Conservation (phyloP, 2,888 invertebrate species). For the Clostera curtula region DNA sequence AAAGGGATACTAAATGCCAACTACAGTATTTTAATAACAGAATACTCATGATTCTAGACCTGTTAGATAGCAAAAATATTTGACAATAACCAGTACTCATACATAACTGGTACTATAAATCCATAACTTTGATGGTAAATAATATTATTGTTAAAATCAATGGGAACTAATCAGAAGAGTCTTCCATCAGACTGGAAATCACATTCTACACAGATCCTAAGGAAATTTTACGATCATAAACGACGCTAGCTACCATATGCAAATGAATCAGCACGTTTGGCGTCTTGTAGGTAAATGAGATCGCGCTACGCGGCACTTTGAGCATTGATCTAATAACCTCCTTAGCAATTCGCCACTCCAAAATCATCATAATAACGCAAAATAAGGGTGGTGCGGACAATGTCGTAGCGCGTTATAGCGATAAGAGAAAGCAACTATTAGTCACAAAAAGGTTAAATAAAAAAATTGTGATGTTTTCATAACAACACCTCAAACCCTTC, state of each 20-base stretch:
- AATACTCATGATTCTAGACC: no score
- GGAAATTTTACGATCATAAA: constrained; percentile 18
- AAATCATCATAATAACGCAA: constrained; percentile 30
- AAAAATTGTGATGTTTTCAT: constrained; percentile 50
- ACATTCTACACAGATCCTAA: no score
- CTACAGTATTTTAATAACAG: no score
- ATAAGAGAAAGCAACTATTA: constrained; percentile 68
- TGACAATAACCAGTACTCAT: no score
- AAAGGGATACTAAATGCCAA: no score
- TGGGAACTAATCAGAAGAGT: no score
- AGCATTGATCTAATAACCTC: constrained; percentile 69
- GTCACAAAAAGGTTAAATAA: constrained; percentile 66
- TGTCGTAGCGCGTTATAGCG: constrained; percentile 45
- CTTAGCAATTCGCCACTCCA: constrained; percentile 34
- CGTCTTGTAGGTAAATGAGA: constrained; percentile 52
- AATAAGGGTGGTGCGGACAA: constrained; percentile 14
- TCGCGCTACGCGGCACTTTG: constrained; percentile 68
- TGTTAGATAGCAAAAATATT: no score
- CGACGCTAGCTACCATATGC: constrained; percentile 47
- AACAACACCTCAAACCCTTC: constrained; percentile 30
- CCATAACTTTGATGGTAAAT: no score
- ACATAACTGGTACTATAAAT: no score
- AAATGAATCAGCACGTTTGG: constrained; percentile 73
- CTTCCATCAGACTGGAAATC: no score
- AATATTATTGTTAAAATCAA: no score